Percentiles rank a stretch among this genome's conserved stretches.
Evolutionary conservation across 1,140 invertebrate species (phyloP).

Genomic region (Planococcus citri): DNA sequence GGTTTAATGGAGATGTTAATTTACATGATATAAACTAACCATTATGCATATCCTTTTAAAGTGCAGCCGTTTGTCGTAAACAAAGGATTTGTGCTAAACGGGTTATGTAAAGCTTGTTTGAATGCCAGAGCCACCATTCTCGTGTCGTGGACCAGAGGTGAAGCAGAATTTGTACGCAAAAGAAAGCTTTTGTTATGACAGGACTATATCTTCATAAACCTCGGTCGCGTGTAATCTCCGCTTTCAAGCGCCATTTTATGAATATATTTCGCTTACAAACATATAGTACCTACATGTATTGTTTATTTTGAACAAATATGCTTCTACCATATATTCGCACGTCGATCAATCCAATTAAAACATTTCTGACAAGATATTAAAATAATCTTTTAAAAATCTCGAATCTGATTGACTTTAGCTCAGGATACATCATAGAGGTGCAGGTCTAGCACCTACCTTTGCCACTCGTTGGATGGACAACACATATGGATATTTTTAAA

Average conservation of each 20-base stretch:
- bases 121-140: neutral
- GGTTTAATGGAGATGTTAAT: conserved; percentile 3
- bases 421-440: too few species aligned
- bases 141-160: neutral
- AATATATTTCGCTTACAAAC: neutral
- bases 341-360: neutral
- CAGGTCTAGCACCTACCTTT: too few species aligned
- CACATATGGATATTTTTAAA: too few species aligned
- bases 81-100: conserved; percentile 2
- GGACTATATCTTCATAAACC: neutral
- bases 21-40: conserved; percentile 4
- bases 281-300: neutral
- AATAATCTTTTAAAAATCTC: too few species aligned
- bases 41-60: conserved; percentile 8
- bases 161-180: neutral
- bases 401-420: too few species aligned
- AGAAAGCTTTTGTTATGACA: neutral
- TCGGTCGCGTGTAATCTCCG: neutral
- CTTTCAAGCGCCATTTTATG: neutral
- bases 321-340: neutral
- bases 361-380: too few species aligned
- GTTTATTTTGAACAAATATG: neutral
- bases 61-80: conserved; percentile 1
- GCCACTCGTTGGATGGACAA: too few species aligned
- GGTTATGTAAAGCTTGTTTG: conserved; percentile 6